Percentiles rank a stretch among this genome's conserved stretches.
These are phyloP conservation scores for Cyrtodaria siliqua DNA, from an alignment of 2,888 invertebrate genomes.

Conservation along the genomic window DNA sequence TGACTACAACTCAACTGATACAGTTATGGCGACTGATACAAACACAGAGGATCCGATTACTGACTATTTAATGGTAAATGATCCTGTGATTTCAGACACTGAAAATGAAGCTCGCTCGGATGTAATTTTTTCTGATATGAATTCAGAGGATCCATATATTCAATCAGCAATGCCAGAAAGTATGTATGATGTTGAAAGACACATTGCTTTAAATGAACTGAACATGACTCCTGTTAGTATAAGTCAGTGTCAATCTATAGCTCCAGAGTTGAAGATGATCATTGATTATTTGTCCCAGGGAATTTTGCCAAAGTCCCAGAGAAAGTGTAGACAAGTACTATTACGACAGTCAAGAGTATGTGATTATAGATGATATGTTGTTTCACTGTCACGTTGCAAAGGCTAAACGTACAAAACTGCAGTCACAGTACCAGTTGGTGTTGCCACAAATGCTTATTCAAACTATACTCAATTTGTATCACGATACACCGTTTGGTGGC, in stretches of 20 bases:
- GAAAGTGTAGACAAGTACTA: conserved; percentile 24
- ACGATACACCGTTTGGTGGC: conserved; percentile 34
- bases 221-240: conserved; percentile 29
- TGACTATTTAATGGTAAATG: too few species aligned
- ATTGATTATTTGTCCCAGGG: conserved; percentile 27
- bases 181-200: not conserved
- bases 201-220: not conserved
- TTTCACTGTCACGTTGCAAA: conserved; percentile 19
- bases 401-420: conserved; percentile 17
- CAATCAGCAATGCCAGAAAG: too few species aligned
- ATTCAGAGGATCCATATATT: too few species aligned
- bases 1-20: too few species aligned
- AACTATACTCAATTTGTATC: conserved; percentile 26
- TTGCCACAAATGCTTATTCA: conserved; percentile 23
- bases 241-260: conserved; percentile 18
- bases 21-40: too few species aligned
- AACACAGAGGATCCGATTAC: too few species aligned
- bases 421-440: conserved; percentile 30
- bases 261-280: conserved; percentile 26
- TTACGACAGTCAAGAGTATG: conserved; percentile 39
- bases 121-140: too few species aligned
- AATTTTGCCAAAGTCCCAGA: conserved; percentile 32
- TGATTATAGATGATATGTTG: conserved; percentile 28
- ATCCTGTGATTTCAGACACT: too few species aligned
- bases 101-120: too few species aligned